These are phyloP conservation scores for Actenoides hombroni DNA, from an alignment of 2,113 vertebrate genomes.

Conservation along the genomic window DNA sequence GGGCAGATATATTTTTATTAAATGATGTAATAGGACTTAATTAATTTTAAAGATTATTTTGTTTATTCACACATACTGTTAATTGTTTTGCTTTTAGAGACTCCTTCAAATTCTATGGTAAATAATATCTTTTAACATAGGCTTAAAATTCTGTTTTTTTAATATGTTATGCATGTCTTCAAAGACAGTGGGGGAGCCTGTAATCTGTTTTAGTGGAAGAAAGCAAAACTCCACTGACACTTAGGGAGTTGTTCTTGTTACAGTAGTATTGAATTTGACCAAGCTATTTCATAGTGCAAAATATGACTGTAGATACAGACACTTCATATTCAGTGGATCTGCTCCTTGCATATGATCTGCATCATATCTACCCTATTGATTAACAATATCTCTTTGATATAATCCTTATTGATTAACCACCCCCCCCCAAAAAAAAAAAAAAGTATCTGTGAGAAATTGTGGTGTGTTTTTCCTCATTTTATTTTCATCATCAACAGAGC, in stretches of 20 bases:
- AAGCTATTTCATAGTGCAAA: neutral
- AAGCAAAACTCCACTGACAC: neutral
- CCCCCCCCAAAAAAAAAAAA: neutral
- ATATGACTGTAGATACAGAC: neutral
- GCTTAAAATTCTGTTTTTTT: neutral
- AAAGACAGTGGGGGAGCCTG: neutral
- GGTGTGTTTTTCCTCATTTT: neutral
- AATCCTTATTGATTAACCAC: neutral
- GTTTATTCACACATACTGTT: neutral
- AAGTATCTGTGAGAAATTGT: accelerated
- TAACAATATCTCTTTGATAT: neutral
- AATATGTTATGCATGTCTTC: neutral
- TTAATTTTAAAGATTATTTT: neutral
- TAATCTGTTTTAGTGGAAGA: neutral
- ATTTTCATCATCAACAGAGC: neutral
- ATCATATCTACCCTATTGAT: neutral
- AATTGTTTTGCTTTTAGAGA: neutral
- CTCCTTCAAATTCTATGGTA: neutral
- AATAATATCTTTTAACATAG: neutral
- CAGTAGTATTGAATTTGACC: neutral
- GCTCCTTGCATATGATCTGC: neutral
- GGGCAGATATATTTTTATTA: neutral
- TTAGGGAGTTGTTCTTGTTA: neutral
- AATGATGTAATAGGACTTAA: neutral
- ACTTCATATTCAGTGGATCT: neutral